Evolutionary conservation across 35 echinoderm and acorn worm genomes (phyloP), one percentile per base, ranked within the genome.

Genomic region (Amphiura filiformis): DNA sequence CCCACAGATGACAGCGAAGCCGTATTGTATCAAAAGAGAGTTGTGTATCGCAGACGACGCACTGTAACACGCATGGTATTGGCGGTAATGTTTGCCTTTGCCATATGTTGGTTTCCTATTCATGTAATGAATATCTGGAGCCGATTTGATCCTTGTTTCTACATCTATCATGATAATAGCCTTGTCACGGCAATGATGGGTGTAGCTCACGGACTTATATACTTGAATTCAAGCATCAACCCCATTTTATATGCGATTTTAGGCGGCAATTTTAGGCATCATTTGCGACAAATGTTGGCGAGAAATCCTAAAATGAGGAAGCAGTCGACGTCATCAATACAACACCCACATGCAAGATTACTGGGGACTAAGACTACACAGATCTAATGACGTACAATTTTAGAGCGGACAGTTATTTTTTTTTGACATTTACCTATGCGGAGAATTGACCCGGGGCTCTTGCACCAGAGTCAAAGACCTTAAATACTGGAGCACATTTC

Each of bases 191-290:
- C 75, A 26, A 90, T 90, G 32, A 87, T 81, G 52, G 76, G 64
- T 32, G 40, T 90, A 4, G 83, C 87, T 0, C 82, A 94, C 65
- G 76, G 37, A 18, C 32, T 94, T 39, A 65, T 83, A 13, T 94
- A 94, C 34, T 83, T 36, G 13, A 94, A 90, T 56, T 94, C 92
- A 13, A 81, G 88, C 35, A 79, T 84, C 30, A 94, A 94, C 32
- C 93, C 93, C 0, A 84, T 94, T 38, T 77, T 94, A 26, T 94
- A 94, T 36, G 93, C 93, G 22, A 86, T 94, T 39, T 77, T 94
- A 80, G 93, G 93, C 41, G 88, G 86, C 36, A 90, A 94, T 39
- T 94, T 94, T 40, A 90, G 93, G 37, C 15, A 39, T 37, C 28
- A 44, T 0, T 82, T 82, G 1, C 36, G 80, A 70, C 61, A 70